A percentile compares a stretch with the other conserved stretches of the same genome.
These are phyloP conservation scores for Protobothrops mucrosquamatus DNA, from an alignment of 2,113 vertebrate species.

Conservation along the genomic window DNA sequence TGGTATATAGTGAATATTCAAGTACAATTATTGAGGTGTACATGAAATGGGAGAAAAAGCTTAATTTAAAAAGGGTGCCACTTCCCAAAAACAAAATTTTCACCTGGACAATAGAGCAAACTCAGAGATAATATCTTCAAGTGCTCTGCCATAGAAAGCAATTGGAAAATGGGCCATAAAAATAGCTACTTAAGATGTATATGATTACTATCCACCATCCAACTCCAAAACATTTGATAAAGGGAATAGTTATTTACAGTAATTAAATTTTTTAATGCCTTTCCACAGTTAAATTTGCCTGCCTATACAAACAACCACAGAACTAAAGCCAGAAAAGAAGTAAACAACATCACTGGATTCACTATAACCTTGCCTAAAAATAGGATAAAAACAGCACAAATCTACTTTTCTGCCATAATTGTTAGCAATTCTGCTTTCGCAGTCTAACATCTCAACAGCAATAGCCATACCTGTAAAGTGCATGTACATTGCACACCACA, in stretches of 20 bases:
- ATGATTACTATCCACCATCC: background rate
- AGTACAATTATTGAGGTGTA: background rate
- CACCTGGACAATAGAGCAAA: background rate
- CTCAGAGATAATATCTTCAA: background rate
- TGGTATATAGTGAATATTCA: background rate
- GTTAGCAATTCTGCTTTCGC: background rate
- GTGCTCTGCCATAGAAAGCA: background rate
- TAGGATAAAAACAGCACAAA: background rate
- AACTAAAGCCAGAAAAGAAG: background rate
- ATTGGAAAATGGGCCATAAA: background rate
- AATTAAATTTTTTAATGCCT: background rate
- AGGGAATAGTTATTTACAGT: background rate
- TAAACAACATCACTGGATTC: background rate
- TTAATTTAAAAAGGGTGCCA: background rate
- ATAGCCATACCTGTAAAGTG: background rate
- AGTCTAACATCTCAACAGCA: background rate
- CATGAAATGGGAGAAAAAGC: background rate
- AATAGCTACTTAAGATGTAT: background rate
- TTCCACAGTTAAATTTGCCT: background rate
- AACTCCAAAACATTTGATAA: background rate
- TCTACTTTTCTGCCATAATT: background rate
- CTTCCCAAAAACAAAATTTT: background rate
- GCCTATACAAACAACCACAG: background rate
- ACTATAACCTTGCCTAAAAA: background rate
- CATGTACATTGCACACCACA: background rate